These are phyloP conservation scores for Hyalella azteca DNA, from an alignment of 2,888 invertebrate species.

Conservation along the genomic window DNA sequence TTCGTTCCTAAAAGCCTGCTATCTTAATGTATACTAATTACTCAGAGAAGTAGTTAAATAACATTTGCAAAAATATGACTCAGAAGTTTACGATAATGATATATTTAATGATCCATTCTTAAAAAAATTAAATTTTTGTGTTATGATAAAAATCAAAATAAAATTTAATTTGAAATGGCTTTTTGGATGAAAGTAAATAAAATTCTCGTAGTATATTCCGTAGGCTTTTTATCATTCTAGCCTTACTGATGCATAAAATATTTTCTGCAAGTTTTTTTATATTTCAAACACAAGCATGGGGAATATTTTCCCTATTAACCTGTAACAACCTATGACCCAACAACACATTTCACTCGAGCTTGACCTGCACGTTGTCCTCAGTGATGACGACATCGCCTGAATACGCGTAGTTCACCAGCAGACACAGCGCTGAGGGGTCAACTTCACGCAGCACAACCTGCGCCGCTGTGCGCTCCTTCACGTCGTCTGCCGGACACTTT, in stretches of 20 bases:
- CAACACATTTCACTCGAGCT: background rate
- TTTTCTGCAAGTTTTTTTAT: no score
- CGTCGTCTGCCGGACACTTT: slow-evolving; percentile 67
- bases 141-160: background rate
- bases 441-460: slow-evolving; percentile 69
- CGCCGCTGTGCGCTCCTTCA: slow-evolving; percentile 69
- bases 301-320: background rate
- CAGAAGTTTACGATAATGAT: no score
- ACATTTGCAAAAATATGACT: no score
- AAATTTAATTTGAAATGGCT: background rate
- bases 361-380: slow-evolving; percentile 73
- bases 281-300: background rate
- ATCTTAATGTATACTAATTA: no score
- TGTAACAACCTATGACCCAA: background rate
- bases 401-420: slow-evolving; percentile 77
- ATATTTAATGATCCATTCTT: no score
- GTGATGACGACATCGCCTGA: slow-evolving; percentile 75
- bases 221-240: background rate
- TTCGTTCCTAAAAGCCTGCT: no score
- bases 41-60: no score
- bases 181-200: background rate
- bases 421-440: slow-evolving; percentile 71
- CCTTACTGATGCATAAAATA: no score
- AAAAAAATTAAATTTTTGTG: background rate
- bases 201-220: background rate